Base-by-base conservation (phyloP, 1,140 invertebrate genomes). In the Sesamia nonagrioides region DNA sequence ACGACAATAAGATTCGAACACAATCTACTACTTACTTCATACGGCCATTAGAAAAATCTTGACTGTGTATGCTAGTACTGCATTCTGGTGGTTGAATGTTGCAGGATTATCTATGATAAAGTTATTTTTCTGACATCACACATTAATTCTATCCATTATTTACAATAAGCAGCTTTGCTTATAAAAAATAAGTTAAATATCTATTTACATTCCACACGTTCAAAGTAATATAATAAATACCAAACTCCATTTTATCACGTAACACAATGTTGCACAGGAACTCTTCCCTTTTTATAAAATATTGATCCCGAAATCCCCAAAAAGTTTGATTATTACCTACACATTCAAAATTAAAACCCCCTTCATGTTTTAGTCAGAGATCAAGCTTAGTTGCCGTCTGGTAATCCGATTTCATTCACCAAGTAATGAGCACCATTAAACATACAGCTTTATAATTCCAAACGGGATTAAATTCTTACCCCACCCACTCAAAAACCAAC, bases 371-470 rank as follows among this genome's bases (percentile, higher is more conserved):
- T 85, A 84, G 78, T 82, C 79, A 83, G 78, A 88, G 81, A 86
- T 88, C 82, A 82, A 77, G 82, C 85, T 84, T 87, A 86, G 84
- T 80, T 83, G 83, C 83, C 79, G 78, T 87, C 84, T 84, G 72
- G 82, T 88, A 89, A 89, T 90, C 85, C 83, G 84, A 89, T 88
- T 89, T 87, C 84, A 87, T 89, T 90, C 80, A 83, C 82, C 82
- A 84, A 88, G 80, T 90, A 89, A 89, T 89, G 88, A 89, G 84
- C 84, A 84, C 80, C 87, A 90, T 88, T 89, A 89, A 90, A 86
- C 77, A 84, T 82, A 78, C 73, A 69, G 35, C 69, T 50, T 68
- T 21, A 63, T 60, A 66, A 27, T 54, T 79, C 58, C 33, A 75
- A 72, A 81, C 21, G 6, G 50, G 27, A 61, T 61, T 75, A 75